Evolutionary conservation across 1,140 invertebrate genomes (phyloP).

Genomic region (Lethocerus indicus): DNA sequence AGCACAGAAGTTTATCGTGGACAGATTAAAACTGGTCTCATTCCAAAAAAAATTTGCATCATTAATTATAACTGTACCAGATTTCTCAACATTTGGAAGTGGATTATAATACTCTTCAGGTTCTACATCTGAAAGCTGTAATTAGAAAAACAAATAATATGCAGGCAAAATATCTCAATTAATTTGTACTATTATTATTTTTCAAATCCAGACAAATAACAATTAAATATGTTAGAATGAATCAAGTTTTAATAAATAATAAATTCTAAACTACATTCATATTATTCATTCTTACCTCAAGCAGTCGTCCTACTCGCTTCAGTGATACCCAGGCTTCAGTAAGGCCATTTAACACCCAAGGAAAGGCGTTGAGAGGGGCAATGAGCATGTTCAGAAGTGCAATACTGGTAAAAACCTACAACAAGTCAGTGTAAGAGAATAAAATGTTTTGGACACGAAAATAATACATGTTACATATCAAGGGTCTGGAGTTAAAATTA

Average conservation of each 20-base stretch:
- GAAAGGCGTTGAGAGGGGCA: constrained; percentile 88
- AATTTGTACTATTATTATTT: no score
- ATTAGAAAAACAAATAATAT: constrained; percentile 4
- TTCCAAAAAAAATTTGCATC: constrained; percentile 27
- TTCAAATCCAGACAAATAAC: neutral
- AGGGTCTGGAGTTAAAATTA: neutral
- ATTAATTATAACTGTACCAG: constrained; percentile 20
- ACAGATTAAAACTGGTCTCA: constrained; percentile 29
- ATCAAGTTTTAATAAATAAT: neutral
- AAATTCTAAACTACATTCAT: neutral
- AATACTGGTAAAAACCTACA: constrained; percentile 76
- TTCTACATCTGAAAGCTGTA: constrained; percentile 16
- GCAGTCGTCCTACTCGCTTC: constrained; percentile 58
- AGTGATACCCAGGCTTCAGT: constrained; percentile 86
- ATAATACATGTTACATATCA: neutral
- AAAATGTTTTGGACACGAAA: neutral
- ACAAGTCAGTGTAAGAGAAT: constrained; percentile 6
- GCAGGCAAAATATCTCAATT: no score
- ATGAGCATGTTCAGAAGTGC: constrained; percentile 94
- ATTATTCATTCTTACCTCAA: constrained; percentile 36
- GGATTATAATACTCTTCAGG: constrained; percentile 16
- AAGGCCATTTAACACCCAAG: constrained; percentile 94
- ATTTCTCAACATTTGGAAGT: constrained; percentile 16
- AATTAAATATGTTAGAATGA: neutral
- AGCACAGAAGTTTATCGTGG: constrained; percentile 35